Evolutionary conservation across 2,888 invertebrate genomes (phyloP).

Genomic region (Mayetiola destructor): DNA sequence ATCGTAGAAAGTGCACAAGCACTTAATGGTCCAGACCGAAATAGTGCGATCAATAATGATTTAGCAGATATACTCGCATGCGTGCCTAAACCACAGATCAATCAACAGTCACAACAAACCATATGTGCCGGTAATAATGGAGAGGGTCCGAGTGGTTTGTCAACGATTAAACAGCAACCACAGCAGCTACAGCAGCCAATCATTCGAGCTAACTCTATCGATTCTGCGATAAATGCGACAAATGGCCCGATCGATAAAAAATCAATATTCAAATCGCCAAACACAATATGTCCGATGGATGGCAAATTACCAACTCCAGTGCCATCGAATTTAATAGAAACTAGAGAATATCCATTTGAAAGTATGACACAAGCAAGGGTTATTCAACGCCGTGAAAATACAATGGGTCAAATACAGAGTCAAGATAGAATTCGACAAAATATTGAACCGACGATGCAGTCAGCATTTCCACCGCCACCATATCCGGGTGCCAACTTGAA

Average conservation of each 20-base stretch:
- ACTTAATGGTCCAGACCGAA: not conserved
- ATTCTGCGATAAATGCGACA: not conserved
- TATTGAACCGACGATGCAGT: slow-evolving; percentile 14
- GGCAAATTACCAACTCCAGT: slow-evolving; percentile 43
- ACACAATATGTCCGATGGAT: slow-evolving; percentile 76
- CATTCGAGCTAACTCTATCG: slow-evolving; percentile 12
- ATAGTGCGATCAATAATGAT: not conserved
- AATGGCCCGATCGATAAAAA: slow-evolving; percentile 20
- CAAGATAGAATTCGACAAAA: slow-evolving; percentile 21
- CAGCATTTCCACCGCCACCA: slow-evolving; percentile 30
- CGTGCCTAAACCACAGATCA: slow-evolving; percentile 8
- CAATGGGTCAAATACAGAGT: slow-evolving; percentile 33
- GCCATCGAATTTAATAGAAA: slow-evolving; percentile 41
- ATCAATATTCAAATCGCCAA: slow-evolving; percentile 55
- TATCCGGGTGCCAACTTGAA: slow-evolving; percentile 25
- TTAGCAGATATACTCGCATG: slow-evolving; percentile 5
- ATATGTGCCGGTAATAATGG: not conserved
- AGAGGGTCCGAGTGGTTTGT: not conserved
- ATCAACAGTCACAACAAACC: slow-evolving; percentile 6
- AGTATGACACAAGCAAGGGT: slow-evolving; percentile 85
- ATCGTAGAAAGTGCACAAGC: not conserved
- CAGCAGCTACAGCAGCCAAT: slow-evolving; percentile 21
- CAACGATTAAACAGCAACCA: slow-evolving; percentile 14
- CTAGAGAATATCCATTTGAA: slow-evolving; percentile 66
- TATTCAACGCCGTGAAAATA: slow-evolving; percentile 58